Conservation (phyloP, 1,140 invertebrate genomes). For the Aphidius ervi region DNA sequence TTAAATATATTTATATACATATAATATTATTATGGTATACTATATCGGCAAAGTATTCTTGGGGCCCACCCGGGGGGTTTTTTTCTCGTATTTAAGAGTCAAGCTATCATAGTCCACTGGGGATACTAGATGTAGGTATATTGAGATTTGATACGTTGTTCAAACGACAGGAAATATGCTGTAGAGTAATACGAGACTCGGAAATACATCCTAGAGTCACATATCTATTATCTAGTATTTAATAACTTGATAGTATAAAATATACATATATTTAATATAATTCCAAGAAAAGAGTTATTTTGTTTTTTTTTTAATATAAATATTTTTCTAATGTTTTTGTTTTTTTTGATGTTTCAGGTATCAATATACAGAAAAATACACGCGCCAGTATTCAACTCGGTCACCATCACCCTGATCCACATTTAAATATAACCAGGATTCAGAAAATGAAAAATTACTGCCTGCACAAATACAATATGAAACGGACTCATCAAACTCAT, state of each 20-base stretch:
- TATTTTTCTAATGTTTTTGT: neutral
- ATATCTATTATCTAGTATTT: slow-evolving; percentile 20
- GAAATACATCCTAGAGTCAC: slow-evolving; percentile 28
- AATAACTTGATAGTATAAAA: no score
- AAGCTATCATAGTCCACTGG: no score
- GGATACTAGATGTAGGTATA: no score
- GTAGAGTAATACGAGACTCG: slow-evolving; percentile 42
- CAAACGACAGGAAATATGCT: no score
- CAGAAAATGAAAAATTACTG: slow-evolving; percentile 12
- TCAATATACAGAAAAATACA: slow-evolving; percentile 17
- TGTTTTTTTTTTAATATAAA: neutral
- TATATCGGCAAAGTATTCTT: slow-evolving; percentile 17
- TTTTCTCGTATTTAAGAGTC: neutral
- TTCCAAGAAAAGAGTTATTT: neutral
- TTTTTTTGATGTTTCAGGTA: slow-evolving; percentile 24
- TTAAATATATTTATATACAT: neutral
- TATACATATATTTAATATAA: slow-evolving; percentile 17
- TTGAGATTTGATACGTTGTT: no score
- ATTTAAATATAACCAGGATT: slow-evolving; percentile 6
- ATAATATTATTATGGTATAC: slow-evolving; percentile 16
- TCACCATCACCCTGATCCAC: slow-evolving; percentile 18
- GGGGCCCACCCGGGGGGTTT: neutral
- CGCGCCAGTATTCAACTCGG: slow-evolving; percentile 11
- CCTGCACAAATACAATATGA: slow-evolving; percentile 15
- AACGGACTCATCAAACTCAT: neutral